Conservation (phyloP, 2,888 invertebrate species). For the Gibbula magus region DNA sequence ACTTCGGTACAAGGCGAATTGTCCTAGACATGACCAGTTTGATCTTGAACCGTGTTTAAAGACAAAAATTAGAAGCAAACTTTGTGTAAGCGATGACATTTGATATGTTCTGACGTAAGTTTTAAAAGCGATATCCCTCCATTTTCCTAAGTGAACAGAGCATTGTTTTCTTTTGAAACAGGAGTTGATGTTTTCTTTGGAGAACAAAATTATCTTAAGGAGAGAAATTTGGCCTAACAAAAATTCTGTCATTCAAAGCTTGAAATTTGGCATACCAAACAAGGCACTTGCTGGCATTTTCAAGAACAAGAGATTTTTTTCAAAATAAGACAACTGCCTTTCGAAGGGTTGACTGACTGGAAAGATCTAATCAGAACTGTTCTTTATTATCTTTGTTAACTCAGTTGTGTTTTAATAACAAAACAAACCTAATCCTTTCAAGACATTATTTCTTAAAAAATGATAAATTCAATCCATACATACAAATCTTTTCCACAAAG, state of each 20-base stretch:
- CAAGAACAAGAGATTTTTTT: no score
- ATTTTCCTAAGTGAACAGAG: neutral
- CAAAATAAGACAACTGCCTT: no score
- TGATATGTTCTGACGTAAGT: neutral
- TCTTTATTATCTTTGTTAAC: no score
- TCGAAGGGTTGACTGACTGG: no score
- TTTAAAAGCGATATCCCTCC: neutral
- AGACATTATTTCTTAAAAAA: no score
- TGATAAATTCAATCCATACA: no score
- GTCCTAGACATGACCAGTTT: slow-evolving; percentile 1
- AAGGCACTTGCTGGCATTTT: no score
- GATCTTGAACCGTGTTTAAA: slow-evolving; percentile 3
- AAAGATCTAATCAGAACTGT: no score
- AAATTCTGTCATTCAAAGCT: neutral
- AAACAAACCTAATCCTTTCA: no score
- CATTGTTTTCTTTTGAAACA: neutral
- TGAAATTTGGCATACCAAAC: no score
- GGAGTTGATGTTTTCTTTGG: neutral
- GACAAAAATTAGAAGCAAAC: neutral
- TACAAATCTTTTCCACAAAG: no score
- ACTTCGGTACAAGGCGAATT: neutral
- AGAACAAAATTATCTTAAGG: neutral
- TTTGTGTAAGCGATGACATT: neutral
- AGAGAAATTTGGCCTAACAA: neutral
- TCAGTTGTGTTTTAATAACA: no score